A percentile compares a stretch with the other conserved stretches of the same genome.
These are phyloP conservation scores for Melozone crissalis DNA, from an alignment of 2,113 vertebrate genomes.

Conservation along the genomic window DNA sequence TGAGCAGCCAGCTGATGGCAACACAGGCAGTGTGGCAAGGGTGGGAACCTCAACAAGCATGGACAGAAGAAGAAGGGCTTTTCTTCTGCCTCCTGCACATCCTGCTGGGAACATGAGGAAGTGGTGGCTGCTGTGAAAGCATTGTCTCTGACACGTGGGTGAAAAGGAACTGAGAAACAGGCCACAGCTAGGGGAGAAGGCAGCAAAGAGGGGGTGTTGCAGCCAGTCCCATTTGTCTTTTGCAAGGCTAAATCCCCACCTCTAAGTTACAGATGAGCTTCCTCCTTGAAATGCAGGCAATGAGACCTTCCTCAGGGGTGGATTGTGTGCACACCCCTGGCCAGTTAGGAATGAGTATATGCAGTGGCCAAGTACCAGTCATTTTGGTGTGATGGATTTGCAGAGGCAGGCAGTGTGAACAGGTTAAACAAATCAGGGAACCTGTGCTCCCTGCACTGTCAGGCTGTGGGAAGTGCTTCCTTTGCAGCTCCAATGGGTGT, in stretches of 20 bases:
- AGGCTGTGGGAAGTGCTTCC: rapidly evolving
- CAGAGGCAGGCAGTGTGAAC: rapidly evolving
- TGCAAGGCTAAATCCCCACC: background rate
- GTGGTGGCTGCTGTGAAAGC: background rate
- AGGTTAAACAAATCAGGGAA: background rate
- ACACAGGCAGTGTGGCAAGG: background rate
- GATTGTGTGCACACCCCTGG: background rate
- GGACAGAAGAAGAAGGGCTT: background rate
- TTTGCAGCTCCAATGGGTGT: rapidly evolving
- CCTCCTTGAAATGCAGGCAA: rapidly evolving
- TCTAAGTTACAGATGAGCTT: background rate
- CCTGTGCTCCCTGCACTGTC: background rate
- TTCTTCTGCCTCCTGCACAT: background rate
- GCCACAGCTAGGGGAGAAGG: background rate
- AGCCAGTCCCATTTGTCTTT: background rate
- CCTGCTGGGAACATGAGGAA: background rate
- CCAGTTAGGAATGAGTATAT: rapidly evolving
- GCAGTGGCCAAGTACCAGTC: too few relatives aligned
- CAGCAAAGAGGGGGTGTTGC: background rate
- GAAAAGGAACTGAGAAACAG: background rate
- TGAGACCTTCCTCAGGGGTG: background rate
- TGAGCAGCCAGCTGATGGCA: background rate
- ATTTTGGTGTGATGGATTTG: background rate
- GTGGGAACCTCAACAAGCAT: background rate
- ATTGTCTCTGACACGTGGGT: background rate